Evolutionary conservation across 2,797 vertebrate genomes (phyloP).

Genomic region (Perodicticus potto): DNA sequence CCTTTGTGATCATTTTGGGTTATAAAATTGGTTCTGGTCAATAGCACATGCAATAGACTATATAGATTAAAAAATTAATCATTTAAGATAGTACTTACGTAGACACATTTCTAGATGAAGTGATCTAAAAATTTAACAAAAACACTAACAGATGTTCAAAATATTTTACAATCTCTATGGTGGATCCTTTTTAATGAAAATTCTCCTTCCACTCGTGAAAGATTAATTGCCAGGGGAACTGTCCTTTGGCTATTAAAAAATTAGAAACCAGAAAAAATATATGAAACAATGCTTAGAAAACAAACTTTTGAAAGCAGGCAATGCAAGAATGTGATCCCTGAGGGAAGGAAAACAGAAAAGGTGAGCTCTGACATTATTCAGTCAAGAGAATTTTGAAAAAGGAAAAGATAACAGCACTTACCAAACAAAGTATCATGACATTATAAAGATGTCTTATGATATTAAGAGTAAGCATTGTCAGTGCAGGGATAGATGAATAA

Average conservation of each 20-base stretch:
- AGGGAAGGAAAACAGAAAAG: not conserved
- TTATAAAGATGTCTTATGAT: not conserved
- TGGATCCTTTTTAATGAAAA: not conserved
- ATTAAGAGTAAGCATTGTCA: not conserved
- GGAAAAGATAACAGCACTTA: not conserved
- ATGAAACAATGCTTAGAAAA: not conserved
- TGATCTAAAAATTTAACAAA: not conserved
- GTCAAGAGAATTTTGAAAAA: not conserved
- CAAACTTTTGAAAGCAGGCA: not conserved
- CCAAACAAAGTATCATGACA: not conserved
- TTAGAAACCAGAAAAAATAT: not conserved
- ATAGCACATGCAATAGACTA: not conserved
- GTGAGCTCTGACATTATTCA: not conserved
- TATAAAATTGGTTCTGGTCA: not conserved
- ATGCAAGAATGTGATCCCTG: not conserved
- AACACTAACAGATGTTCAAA: not conserved
- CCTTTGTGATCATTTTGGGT: not conserved
- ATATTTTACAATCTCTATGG: not conserved
- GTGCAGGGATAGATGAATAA: not conserved
- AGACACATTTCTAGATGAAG: not conserved
- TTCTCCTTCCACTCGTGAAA: not conserved
- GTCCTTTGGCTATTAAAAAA: not conserved
- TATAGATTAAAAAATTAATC: not conserved
- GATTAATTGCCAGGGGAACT: not conserved
- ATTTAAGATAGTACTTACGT: not conserved